These are phyloP conservation scores for Malurus splendens DNA, from an alignment of 2,797 vertebrate species.

Conservation along the genomic window DNA sequence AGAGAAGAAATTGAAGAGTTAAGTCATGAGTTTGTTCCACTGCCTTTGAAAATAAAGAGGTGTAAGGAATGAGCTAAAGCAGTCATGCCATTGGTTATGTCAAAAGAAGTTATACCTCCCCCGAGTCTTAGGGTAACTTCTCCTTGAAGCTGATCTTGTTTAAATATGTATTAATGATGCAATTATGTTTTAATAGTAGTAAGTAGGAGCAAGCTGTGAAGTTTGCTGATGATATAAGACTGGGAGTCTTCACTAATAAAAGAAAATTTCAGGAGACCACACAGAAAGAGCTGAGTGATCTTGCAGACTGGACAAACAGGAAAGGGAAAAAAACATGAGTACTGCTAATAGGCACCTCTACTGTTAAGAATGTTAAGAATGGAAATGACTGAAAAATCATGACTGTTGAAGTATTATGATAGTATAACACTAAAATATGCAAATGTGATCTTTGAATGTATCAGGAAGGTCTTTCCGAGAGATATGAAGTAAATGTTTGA, in stretches of 20 bases:
- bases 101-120: neutral
- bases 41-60: neutral
- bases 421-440: neutral
- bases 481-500: neutral
- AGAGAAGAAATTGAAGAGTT: neutral
- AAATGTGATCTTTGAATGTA: neutral
- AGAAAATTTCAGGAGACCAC: neutral
- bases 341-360: neutral
- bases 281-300: neutral
- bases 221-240: neutral
- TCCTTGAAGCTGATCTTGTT: neutral
- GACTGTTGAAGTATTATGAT: neutral
- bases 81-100: neutral
- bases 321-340: neutral
- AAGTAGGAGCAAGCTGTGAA: neutral
- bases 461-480: neutral
- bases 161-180: slow-evolving; percentile 10
- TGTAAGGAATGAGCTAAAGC: neutral
- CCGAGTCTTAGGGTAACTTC: neutral
- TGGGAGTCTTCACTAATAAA: neutral
- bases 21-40: neutral
- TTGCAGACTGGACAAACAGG: neutral
- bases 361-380: neutral
- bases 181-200: neutral
- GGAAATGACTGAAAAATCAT: neutral